Base-by-base conservation (phyloP, 1,140 invertebrate species). In the Drepana arcuata region DNA sequence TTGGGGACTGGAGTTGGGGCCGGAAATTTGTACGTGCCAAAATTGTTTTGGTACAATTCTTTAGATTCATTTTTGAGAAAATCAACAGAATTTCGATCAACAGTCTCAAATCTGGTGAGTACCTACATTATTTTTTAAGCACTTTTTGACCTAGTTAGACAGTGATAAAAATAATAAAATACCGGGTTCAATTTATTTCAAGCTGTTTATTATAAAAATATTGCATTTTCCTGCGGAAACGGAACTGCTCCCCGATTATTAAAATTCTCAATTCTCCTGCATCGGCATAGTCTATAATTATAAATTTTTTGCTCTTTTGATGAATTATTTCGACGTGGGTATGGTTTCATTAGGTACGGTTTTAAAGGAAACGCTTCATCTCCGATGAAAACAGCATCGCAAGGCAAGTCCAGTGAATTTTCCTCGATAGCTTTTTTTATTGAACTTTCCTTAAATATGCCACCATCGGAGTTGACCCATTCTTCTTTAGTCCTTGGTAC, bases 231-330 rank as follows among this genome's bases (percentile, higher is more conserved):
- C 18, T 21, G 18, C 18, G 4, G n/a, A n/a, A n/a, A 21, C 18
- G 18, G 18, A 21, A 21, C 18, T 21, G 18, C 18, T 21, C 18
- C 18, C 18, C 18, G 18, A 21, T 21, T 21, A 21, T 21, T 21
- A 21, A 21, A 21, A 21, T 21, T 5, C 4, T 21, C 18, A 21
- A 21, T 21, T 21, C 18, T 21, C 18, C 18, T 21, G 18, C 18
- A 21, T 21, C 18, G 18, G 18, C 18, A 21, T 21, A 21, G 18
- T 21, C 18, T 21, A 21, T 21, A 21, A 21, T 21, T 21, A 21
- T 21, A 21, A 21, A 21, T 21, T 21, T 21, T 21, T 21, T 21
- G 35, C 34, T 24, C 41, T 35, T 49, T 49, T 49, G 40, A 14
- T 24, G 26, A 34, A 34, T 34, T 10, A 4, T 34, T 34, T 24